phyloP scores from a whole-genome alignment of 2,888 invertebrate genomes.

The Pyrochroa serraticornis region DNA sequence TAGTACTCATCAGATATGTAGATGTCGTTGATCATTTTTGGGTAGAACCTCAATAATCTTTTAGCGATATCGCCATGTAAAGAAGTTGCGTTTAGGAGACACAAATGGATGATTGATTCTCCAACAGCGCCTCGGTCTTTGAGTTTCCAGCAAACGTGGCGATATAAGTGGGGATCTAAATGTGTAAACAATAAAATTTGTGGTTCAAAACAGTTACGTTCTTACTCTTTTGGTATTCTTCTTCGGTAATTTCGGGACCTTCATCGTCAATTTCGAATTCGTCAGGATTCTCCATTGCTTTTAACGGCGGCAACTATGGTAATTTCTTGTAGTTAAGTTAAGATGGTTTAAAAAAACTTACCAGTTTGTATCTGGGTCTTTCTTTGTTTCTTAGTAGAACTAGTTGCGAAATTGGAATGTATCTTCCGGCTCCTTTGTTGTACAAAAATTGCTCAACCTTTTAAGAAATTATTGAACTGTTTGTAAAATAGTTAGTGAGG shows the following conservation, averaged over 20 bases:
- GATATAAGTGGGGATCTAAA: slow-evolving; percentile 71
- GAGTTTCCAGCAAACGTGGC: slow-evolving; percentile 90
- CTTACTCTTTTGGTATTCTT: slow-evolving; percentile 58
- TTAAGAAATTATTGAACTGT: slow-evolving; percentile 10
- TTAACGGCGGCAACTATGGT: slow-evolving; percentile 72
- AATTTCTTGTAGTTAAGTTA: slow-evolving; percentile 48
- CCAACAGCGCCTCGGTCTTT: slow-evolving; percentile 94
- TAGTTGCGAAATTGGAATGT: slow-evolving; percentile 87
- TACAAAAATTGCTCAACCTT: slow-evolving; percentile 88
- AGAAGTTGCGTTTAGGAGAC: slow-evolving; percentile 88
- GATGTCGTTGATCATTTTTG: slow-evolving; percentile 94
- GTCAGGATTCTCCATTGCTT: slow-evolving; percentile 82
- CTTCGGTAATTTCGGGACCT: slow-evolving; percentile 66
- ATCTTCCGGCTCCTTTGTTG: slow-evolving; percentile 89
- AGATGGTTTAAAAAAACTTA: slow-evolving; percentile 47
- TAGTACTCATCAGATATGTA: slow-evolving; percentile 98
- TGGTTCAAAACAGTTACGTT: neutral
- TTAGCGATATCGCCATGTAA: slow-evolving; percentile 93
- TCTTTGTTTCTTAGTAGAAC: slow-evolving; percentile 88
- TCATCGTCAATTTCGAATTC: slow-evolving; percentile 84
- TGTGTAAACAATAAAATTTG: neutral
- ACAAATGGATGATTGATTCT: slow-evolving; percentile 92
- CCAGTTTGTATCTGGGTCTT: slow-evolving; percentile 79
- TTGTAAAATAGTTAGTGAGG: neutral
- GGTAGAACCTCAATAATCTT: slow-evolving; percentile 87